A percentile compares a stretch with the other conserved stretches of the same genome.
Evolutionary conservation across 2,888 invertebrate genomes (phyloP).

Genomic region (Hypomecis atomaria): DNA sequence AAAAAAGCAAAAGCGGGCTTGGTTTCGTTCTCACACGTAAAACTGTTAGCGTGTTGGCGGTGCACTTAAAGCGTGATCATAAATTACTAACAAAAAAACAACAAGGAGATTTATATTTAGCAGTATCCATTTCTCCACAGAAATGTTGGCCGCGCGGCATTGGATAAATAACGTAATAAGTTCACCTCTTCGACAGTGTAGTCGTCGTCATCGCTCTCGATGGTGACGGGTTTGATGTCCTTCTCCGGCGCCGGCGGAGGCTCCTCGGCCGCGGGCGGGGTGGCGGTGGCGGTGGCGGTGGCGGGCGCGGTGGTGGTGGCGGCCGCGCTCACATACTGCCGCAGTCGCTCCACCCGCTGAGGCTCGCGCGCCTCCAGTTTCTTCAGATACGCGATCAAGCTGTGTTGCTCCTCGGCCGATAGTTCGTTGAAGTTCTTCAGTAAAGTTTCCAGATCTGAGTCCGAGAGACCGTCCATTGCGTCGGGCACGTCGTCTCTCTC

Average conservation of each 20-base stretch:
- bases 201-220: slow-evolving; percentile 90
- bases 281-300: neutral
- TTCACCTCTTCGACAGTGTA: slow-evolving; percentile 91
- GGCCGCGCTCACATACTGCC: slow-evolving; percentile 89
- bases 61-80: too few species aligned
- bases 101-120: neutral
- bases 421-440: slow-evolving; percentile 91
- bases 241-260: slow-evolving; percentile 12
- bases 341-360: slow-evolving; percentile 89
- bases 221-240: slow-evolving; percentile 43
- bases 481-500: slow-evolving; percentile 66
- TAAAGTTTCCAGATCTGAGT: slow-evolving; percentile 91
- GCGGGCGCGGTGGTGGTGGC: slow-evolving; percentile 42
- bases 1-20: too few species aligned
- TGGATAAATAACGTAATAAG: neutral
- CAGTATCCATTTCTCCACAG: neutral
- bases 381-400: slow-evolving; percentile 91
- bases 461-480: slow-evolving; percentile 90
- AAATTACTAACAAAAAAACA: too few species aligned
- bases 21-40: too few species aligned
- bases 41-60: too few species aligned
- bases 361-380: slow-evolving; percentile 92
- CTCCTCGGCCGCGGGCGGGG: slow-evolving; percentile 21
- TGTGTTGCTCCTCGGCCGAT: slow-evolving; percentile 92
- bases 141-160: slow-evolving; percentile 8